Base-by-base conservation (phyloP, 2,797 vertebrate species). In the Dermochelys coriacea region DNA sequence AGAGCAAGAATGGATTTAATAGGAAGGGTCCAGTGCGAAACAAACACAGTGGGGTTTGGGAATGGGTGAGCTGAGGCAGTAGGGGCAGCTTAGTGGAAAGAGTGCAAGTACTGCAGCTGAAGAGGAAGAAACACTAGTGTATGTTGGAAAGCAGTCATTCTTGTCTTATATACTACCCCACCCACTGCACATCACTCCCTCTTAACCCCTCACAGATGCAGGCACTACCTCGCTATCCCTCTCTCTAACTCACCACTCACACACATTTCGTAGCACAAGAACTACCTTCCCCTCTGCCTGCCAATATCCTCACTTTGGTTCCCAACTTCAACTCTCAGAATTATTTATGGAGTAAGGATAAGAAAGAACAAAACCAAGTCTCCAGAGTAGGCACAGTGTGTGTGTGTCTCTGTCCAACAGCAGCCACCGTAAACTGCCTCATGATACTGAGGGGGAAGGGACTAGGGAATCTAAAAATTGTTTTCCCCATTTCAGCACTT, bases 211-310 rank as follows among this genome's bases (percentile, higher is more conserved):
- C 12, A 37, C 23, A 84, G 4, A 16, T 8, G 34, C 12, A 9
- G 0, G 45, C 0, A 79, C 29, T 47, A 80, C 80, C 12, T 41
- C 34, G 55, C 49, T 82, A 79, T 57, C 57, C 29, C 8, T 51
- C 25, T 47, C 71, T 91, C 11, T 49, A 83, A 8, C 55, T 74
- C 64, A 74, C 15, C 41, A 85, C 23, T 6, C 16, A 79, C 11
- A 0, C 23, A 47, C 6, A 1, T 5, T 5, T 18, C 8, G 1
- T 0, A 0, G 41, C 34, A 21, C 55, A 55, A 79, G 23, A 47
- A n/a, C 49, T 7, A 80, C 19, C 8, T 54, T 57, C 37, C 15
- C 54, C 86, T 84, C 29, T 80, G 80, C 45, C 19, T 23, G 6
- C 8, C 21, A 89, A 16, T 87, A 41, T 80, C 85, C 79, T 55